Evolutionary conservation across 2,888 invertebrate genomes (phyloP).

Genomic region (Monopis laevigella): DNA sequence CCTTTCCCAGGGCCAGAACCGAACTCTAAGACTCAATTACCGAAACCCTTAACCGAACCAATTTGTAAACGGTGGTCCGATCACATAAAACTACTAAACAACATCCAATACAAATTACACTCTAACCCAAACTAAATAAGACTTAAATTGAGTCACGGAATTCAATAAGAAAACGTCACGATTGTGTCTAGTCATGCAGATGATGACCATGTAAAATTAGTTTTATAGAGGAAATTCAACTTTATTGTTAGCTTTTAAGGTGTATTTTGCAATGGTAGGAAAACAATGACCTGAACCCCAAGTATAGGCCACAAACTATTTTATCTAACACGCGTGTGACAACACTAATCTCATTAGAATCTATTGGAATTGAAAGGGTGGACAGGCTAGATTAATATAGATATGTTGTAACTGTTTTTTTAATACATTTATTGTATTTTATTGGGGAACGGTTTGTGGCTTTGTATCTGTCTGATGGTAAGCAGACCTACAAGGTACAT

Average conservation of each 20-base stretch:
- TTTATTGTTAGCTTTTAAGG: constrained; percentile 25
- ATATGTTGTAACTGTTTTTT: not conserved
- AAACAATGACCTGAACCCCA: constrained; percentile 41
- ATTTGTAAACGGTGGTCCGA: constrained; percentile 56
- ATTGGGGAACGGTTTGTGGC: no score
- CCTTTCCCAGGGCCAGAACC: constrained; percentile 29
- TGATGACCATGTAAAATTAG: constrained; percentile 48
- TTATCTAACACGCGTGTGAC: constrained; percentile 64
- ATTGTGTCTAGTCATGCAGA: constrained; percentile 65
- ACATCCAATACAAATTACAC: constrained; percentile 18
- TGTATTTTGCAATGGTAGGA: constrained; percentile 23
- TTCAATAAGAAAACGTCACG: constrained; percentile 29
- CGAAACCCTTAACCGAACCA: constrained; percentile 61
- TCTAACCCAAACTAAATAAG: constrained; percentile 19
- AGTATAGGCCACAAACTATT: constrained; percentile 67
- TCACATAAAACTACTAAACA: constrained; percentile 53
- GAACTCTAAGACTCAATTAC: constrained; percentile 66
- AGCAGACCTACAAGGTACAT: no score
- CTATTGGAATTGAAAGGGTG: constrained; percentile 57
- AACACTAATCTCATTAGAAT: constrained; percentile 63
- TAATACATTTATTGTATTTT: not conserved
- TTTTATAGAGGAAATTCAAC: constrained; percentile 24
- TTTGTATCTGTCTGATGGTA: no score
- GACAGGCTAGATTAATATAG: constrained; percentile 21
- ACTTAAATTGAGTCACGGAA: constrained; percentile 15